Percentiles rank a stretch among this genome's conserved stretches.
phyloP scores from a whole-genome alignment of 2,888 invertebrate genomes.

The Eutolmus rufibarbis region DNA sequence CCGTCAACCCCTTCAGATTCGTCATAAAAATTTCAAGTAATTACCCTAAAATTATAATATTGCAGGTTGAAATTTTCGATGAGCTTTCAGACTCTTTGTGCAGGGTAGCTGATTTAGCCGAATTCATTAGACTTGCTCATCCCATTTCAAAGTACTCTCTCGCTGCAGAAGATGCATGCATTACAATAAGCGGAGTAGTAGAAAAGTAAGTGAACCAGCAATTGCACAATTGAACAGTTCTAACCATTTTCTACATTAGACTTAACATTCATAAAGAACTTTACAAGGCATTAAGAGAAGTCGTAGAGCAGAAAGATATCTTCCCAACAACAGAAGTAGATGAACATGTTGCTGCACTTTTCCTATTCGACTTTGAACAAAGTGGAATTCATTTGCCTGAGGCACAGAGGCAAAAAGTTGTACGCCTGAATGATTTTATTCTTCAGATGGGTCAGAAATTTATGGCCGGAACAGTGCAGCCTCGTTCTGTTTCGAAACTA shows the following conservation, averaged over 20 bases:
- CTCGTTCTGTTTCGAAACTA: slow-evolving; percentile 71
- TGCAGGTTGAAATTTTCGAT: slow-evolving; percentile 79
- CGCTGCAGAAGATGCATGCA: slow-evolving; percentile 90
- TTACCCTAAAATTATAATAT: not conserved
- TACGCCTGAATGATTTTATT: slow-evolving; percentile 85
- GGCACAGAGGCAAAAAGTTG: slow-evolving; percentile 74
- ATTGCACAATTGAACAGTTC: not conserved
- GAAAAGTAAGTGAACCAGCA: slow-evolving; percentile 74
- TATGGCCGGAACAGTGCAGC: slow-evolving; percentile 76
- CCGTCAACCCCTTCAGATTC: too few species aligned
- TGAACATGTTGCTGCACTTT: slow-evolving; percentile 83
- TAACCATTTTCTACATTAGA: slow-evolving; percentile 62
- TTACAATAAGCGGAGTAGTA: slow-evolving; percentile 87
- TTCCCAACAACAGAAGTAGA: slow-evolving; percentile 75
- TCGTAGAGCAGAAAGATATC: slow-evolving; percentile 75
- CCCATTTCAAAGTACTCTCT: slow-evolving; percentile 76
- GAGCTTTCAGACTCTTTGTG: slow-evolving; percentile 94
- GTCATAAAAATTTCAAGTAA: not conserved
- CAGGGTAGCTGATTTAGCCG: slow-evolving; percentile 95
- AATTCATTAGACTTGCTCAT: slow-evolving; percentile 94
- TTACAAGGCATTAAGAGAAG: slow-evolving; percentile 78
- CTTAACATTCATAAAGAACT: slow-evolving; percentile 89
- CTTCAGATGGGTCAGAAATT: slow-evolving; percentile 84
- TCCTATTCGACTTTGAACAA: slow-evolving; percentile 97
- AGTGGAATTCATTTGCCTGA: slow-evolving; percentile 94